Evolutionary conservation across 2,888 invertebrate species (phyloP).

Genomic region (Hemithea aestivaria): DNA sequence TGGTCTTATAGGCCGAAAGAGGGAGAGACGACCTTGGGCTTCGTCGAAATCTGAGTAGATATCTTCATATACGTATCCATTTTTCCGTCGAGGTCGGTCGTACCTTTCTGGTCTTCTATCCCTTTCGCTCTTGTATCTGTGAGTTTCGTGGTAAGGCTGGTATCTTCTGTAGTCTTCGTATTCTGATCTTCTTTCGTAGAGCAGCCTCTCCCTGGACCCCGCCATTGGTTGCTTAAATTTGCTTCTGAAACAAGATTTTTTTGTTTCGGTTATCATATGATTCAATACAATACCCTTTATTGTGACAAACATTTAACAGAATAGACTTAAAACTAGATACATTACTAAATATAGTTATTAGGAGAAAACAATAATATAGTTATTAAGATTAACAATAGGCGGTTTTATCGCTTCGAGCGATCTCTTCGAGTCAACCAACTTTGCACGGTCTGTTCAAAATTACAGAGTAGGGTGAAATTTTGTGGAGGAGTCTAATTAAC

Average conservation of each 20-base stretch:
- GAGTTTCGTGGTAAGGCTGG: slow-evolving; percentile 35
- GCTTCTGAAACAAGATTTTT: slow-evolving; percentile 54
- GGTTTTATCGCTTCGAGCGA: too few species aligned
- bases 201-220: slow-evolving; percentile 64
- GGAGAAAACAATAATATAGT: too few species aligned
- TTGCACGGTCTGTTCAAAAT: too few species aligned
- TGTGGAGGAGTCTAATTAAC: too few species aligned
- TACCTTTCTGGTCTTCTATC: slow-evolving; percentile 33
- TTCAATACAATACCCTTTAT: too few species aligned
- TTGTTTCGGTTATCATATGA: too few species aligned
- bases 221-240: slow-evolving; percentile 60
- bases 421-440: too few species aligned
- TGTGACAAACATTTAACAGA: too few species aligned
- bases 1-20: slow-evolving; percentile 71
- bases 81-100: slow-evolving; percentile 56
- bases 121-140: slow-evolving; percentile 33
- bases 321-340: too few species aligned
- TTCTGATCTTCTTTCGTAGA: slow-evolving; percentile 60
- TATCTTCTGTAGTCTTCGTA: slow-evolving; percentile 51
- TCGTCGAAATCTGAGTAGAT: slow-evolving; percentile 74
- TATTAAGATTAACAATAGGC: too few species aligned
- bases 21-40: slow-evolving; percentile 66
- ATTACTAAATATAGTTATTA: too few species aligned
- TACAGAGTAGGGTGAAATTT: too few species aligned
- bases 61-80: slow-evolving; percentile 73